These are phyloP conservation scores for Caenorhabditis virilis DNA, from an alignment of 2,888 invertebrate genomes.

Conservation along the genomic window DNA sequence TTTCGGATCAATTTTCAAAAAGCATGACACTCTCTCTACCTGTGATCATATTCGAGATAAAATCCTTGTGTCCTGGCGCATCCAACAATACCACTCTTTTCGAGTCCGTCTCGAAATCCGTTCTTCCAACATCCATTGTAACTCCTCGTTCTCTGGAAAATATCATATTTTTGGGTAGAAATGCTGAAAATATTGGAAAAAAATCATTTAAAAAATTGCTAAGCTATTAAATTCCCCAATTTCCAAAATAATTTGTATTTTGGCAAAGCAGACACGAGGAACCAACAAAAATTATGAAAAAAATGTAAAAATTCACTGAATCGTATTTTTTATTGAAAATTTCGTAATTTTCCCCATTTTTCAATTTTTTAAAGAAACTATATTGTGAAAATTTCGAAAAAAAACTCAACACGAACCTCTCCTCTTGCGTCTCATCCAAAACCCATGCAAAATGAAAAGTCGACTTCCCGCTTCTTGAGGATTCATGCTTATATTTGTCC, in stretches of 20 bases:
- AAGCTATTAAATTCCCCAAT: no score
- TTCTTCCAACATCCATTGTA: conserved; percentile 94
- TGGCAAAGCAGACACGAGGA: no score
- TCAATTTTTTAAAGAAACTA: no score
- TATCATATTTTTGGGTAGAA: no score
- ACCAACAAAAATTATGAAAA: no score
- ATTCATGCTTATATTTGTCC: conserved; percentile 97
- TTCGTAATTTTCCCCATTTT: no score
- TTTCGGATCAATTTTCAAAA: conserved; percentile 1
- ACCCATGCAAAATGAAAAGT: conserved; percentile 91
- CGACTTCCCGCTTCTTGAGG: conserved; percentile 93
- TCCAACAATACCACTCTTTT: conserved; percentile 77
- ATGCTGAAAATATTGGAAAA: no score
- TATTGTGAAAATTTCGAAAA: no score
- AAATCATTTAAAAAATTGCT: no score
- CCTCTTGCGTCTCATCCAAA: conserved; percentile 96
- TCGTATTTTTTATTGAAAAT: no score
- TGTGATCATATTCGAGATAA: conserved; percentile 99
- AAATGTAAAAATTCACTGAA: no score
- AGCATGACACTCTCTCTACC: conserved; percentile 63
- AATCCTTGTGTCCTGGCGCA: conserved; percentile 98
- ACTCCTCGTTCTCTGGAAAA: conserved; percentile 79
- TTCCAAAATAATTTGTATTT: no score
- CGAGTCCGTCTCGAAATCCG: conserved; percentile 59
- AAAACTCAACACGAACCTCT: conserved; percentile 73